These are phyloP conservation scores for Cremastinae sp. DNA, from an alignment of 2,888 invertebrate genomes.

Conservation along the genomic window DNA sequence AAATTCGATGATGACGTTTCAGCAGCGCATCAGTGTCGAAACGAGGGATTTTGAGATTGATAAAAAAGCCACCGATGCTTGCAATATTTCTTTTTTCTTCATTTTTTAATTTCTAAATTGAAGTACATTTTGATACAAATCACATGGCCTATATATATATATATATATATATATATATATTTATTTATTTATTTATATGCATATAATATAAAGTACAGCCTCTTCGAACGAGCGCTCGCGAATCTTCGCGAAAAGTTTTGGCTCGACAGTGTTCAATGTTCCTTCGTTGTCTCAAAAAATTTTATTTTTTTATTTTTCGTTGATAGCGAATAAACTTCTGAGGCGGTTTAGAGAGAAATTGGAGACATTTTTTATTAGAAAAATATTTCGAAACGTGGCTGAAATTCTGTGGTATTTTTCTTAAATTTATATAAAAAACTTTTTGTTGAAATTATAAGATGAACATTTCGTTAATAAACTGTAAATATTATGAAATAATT, in stretches of 20 bases:
- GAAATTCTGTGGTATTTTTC: too few species aligned
- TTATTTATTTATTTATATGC: too few species aligned
- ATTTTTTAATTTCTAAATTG: slow-evolving; percentile 65
- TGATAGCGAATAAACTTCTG: neutral
- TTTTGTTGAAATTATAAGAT: too few species aligned
- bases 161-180: too few species aligned
- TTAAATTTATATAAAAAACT: too few species aligned
- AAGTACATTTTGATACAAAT: slow-evolving; percentile 70
- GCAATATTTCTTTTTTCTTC: slow-evolving; percentile 32
- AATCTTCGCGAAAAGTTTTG: neutral
- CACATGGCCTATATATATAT: slow-evolving; percentile 61
- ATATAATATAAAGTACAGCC: slow-evolving; percentile 55
- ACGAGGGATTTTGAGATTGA: neutral
- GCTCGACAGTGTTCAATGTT: slow-evolving; percentile 19
- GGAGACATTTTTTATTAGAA: too few species aligned
- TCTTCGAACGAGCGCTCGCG: slow-evolving; percentile 35
- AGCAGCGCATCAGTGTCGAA: too few species aligned
- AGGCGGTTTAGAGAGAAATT: neutral
- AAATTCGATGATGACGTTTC: too few species aligned
- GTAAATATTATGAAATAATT: too few species aligned
- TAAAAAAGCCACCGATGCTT: neutral
- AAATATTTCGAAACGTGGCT: too few species aligned
- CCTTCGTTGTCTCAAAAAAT: slow-evolving; percentile 39
- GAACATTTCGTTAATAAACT: too few species aligned
- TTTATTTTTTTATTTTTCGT: slow-evolving; percentile 16